A percentile compares a stretch with the other conserved stretches of the same genome.
Evolutionary conservation across 2,888 invertebrate species (phyloP).

Genomic region (Acronicta psi): DNA sequence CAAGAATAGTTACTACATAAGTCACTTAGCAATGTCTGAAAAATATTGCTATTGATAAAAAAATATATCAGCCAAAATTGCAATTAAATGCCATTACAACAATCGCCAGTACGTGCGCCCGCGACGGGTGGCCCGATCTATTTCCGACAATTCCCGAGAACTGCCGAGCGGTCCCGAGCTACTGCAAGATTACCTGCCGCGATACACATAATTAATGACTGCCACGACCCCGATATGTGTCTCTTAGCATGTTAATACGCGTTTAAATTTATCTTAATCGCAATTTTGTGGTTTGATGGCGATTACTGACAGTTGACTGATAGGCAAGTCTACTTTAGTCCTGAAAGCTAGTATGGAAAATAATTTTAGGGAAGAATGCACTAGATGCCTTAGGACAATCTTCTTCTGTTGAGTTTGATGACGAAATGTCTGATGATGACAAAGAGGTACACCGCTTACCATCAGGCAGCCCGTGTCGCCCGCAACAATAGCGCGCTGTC

Average conservation of each 20-base stretch:
- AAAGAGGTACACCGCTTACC: too few relatives aligned
- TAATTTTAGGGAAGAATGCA: too few relatives aligned
- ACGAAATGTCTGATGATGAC: too few relatives aligned
- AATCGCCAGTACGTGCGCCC: constrained; percentile 32
- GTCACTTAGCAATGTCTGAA: too few relatives aligned
- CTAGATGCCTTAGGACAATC: too few relatives aligned
- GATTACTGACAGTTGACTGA: constrained; percentile 29
- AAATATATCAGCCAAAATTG: too few relatives aligned
- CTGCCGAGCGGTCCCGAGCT: constrained; percentile 50
- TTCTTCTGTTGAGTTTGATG: too few relatives aligned
- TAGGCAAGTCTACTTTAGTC: constrained; percentile 6
- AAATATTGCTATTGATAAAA: too few relatives aligned
- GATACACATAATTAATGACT: constrained; percentile 55
- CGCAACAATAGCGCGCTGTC: too few relatives aligned
- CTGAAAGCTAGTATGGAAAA: neutral
- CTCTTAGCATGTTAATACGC: constrained; percentile 46
- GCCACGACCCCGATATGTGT: constrained; percentile 47
- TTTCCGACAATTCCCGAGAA: constrained; percentile 58
- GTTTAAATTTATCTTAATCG: constrained; percentile 48
- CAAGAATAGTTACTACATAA: too few relatives aligned
- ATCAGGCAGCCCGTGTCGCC: too few relatives aligned
- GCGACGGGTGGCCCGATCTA: constrained; percentile 59
- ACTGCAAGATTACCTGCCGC: constrained; percentile 48
- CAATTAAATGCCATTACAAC: too few relatives aligned
- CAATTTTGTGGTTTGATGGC: constrained; percentile 16